Conservation (phyloP, 2,888 invertebrate species). For the Rugalucina vietnamica region DNA sequence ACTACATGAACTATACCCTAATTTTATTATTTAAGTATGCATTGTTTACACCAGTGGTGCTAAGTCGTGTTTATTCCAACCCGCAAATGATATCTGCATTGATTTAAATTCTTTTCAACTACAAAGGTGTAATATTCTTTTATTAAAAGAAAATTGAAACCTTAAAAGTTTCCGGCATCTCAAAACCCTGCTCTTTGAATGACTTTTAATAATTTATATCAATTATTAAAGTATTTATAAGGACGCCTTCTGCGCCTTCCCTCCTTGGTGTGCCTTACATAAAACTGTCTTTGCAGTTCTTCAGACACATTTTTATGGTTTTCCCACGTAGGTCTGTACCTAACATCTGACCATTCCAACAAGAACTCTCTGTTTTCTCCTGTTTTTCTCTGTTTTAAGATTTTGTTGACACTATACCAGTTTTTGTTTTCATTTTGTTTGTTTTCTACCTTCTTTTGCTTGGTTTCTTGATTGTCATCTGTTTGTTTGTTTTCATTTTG, state of each 20-base stretch:
- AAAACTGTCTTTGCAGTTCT: conserved; percentile 17
- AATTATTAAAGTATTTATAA: neutral
- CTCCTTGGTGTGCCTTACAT: conserved; percentile 6
- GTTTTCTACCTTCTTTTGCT: neutral
- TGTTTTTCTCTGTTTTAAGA: conserved; percentile 25
- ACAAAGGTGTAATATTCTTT: neutral
- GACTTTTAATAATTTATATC: neutral
- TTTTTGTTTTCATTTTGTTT: neutral
- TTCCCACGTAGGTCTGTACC: conserved; percentile 16
- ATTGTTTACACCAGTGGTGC: neutral
- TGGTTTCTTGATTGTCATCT: neutral
- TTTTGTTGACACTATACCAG: conserved; percentile 21
- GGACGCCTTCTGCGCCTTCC: conserved; percentile 1
- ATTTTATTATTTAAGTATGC: neutral
- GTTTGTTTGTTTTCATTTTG: neutral
- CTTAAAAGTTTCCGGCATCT: neutral
- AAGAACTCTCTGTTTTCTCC: conserved; percentile 15
- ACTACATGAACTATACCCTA: neutral
- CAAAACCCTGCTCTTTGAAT: neutral
- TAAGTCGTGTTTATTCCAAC: neutral
- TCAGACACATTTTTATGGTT: conserved; percentile 26
- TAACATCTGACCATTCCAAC: conserved; percentile 20
- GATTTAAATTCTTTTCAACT: neutral
- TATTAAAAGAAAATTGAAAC: neutral
- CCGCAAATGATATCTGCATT: neutral